Base-by-base conservation (phyloP, 2,888 invertebrate genomes). In the Scelioninae gen. 2 region DNA sequence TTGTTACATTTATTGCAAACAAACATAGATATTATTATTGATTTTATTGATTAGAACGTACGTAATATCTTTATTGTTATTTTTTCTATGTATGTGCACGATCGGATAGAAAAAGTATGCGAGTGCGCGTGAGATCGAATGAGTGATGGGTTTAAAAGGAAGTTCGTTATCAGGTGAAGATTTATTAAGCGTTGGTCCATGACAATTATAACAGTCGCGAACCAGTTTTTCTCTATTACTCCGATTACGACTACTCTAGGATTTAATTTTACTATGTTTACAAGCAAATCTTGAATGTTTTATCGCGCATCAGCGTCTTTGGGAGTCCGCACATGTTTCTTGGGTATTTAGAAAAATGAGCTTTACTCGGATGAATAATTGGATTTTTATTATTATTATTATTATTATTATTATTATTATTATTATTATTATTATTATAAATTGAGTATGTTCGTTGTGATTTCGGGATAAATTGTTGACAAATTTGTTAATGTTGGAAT, bases 1-100 rank as follows among this genome's bases (percentile, higher is more conserved):
- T 84, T 85, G 84, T 85, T 85, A 85, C 81, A 83, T 83, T 83
- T 83, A 84, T 84, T 81, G 75, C 81, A 80, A 74, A 78, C 78
- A 79, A n/a, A 76, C 79, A 81, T 80, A 81, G 81, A 82, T 83
- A 82, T 81, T 82, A 83, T 81, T 81, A 82, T 81, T 81, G 81
- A 84, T 83, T 84, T 78, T 83, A 84, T 83, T 79, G 81, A 81
- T 74, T 81, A 82, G 81, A 81, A 78, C 78, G 53, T 82, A 80
- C 78, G 79, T 82, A 83, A 81, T 79, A 78, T 79, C 77, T 80
- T 82, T 78, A 81, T 83, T 82, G 82, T 83, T 83, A 83, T 84
- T 83, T 83, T 83, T 82, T 72, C 81, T 83, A 82, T 78, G 76
- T 75, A 78, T 71, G 68, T 73, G 72, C 64, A 71, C 25, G 65